phyloP scores from a whole-genome alignment of 2,113 vertebrate species.

The Otus sunia region DNA sequence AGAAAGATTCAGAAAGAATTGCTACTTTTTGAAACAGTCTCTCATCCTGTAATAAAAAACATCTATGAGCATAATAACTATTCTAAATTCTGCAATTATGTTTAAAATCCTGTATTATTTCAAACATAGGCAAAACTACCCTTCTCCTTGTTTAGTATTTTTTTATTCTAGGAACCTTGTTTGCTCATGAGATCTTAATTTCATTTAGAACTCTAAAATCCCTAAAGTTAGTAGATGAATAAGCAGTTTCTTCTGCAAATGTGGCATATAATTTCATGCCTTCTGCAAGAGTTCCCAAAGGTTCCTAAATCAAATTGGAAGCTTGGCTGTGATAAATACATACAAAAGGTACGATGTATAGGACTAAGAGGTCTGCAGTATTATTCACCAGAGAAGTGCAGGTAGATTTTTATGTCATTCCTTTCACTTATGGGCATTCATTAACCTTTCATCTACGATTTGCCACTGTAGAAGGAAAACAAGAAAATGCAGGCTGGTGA shows the following conservation, averaged over 20 bases:
- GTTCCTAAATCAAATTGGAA: not conserved
- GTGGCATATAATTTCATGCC: not conserved
- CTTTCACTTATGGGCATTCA: not conserved
- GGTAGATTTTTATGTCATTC: not conserved
- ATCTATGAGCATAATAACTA: not conserved
- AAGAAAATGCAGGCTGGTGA: not conserved
- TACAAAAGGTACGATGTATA: not conserved
- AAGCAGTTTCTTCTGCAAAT: not conserved
- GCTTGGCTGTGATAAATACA: not conserved
- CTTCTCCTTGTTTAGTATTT: not conserved
- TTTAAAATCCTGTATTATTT: not conserved
- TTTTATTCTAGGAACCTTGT: not conserved
- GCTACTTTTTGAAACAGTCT: not conserved
- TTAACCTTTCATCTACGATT: not conserved
- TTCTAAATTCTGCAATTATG: not conserved
- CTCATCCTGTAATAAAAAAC: not conserved
- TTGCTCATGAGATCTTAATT: not conserved
- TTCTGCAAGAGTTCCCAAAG: not conserved
- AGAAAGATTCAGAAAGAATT: not conserved
- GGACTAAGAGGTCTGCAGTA: not conserved
- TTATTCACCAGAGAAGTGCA: not conserved
- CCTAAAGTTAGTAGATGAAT: not conserved
- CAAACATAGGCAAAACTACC: not conserved
- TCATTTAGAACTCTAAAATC: not conserved
- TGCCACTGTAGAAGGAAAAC: not conserved